Conservation (phyloP, 2,888 invertebrate genomes). For the Nomada flava region DNA sequence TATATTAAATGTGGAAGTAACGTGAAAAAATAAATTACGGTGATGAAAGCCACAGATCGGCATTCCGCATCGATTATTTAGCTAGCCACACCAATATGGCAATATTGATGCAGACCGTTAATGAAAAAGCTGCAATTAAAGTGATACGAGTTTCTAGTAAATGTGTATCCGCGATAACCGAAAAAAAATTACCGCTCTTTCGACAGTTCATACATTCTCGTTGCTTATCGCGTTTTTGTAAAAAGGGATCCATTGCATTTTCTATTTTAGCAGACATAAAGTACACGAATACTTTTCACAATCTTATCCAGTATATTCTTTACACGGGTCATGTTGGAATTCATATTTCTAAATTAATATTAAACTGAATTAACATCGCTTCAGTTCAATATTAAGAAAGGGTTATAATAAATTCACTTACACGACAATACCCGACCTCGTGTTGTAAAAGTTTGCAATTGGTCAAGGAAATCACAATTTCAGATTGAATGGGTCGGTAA, state of each 20-base stretch:
- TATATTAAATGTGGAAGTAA: neutral
- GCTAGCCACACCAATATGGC: conserved; percentile 29
- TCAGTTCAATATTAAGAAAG: too few species aligned
- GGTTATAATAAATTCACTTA: too few species aligned
- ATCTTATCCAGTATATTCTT: too few species aligned
- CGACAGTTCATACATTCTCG: neutral
- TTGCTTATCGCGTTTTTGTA: neutral
- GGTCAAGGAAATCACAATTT: too few species aligned
- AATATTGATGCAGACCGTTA: conserved; percentile 43
- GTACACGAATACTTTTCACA: neutral
- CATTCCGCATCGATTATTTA: conserved; percentile 29
- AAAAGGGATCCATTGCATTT: neutral
- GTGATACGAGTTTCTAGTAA: conserved; percentile 16
- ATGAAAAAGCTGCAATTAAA: conserved; percentile 58
- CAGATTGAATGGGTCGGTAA: too few species aligned
- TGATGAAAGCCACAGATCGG: conserved; percentile 23
- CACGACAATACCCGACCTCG: too few species aligned
- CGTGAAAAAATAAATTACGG: conserved; percentile 21
- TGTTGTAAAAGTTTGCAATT: too few species aligned
- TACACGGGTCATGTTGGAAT: too few species aligned
- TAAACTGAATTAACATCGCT: too few species aligned
- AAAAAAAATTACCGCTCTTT: conserved; percentile 19
- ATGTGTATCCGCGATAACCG: conserved; percentile 1
- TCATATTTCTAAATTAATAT: too few species aligned
- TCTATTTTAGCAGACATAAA: neutral